These are phyloP conservation scores for Maccullochella peelii DNA, from an alignment of 2,113 vertebrate genomes.

Conservation along the genomic window DNA sequence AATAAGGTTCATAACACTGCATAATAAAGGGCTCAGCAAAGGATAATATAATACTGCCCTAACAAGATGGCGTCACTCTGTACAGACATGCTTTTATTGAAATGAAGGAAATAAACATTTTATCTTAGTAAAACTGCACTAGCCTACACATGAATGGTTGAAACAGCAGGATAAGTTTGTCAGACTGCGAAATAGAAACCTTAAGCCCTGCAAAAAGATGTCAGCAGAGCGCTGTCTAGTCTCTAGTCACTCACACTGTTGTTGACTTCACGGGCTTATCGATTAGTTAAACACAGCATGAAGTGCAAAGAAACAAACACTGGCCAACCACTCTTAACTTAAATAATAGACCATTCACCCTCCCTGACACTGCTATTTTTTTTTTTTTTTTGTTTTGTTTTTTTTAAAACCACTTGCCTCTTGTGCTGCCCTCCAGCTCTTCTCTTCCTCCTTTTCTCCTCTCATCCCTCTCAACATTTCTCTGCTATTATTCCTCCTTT, in stretches of 20 bases:
- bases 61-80: neutral
- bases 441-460: neutral
- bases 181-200: conserved; percentile 1
- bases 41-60: neutral
- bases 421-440: neutral
- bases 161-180: conserved; percentile 12
- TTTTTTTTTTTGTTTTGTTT: too few species aligned
- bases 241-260: conserved; percentile 30
- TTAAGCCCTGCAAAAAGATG: neutral
- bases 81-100: neutral
- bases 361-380: conserved; percentile 21
- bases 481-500: conserved; percentile 4
- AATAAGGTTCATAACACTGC: conserved; percentile 1
- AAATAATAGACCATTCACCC: conserved; percentile 49
- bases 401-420: conserved; percentile 10
- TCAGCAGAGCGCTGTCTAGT: conserved; percentile 9
- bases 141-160: neutral
- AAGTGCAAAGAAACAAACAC: conserved; percentile 61
- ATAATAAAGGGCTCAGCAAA: conserved; percentile 3
- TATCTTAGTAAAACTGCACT: neutral
- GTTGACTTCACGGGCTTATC: conserved; percentile 53
- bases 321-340: conserved; percentile 38
- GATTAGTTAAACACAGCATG: conserved; percentile 63
- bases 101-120: neutral
- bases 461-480: conserved; percentile 5